Evolutionary conservation across 2,888 invertebrate genomes (phyloP).

Genomic region (Caenorhabditis sp.): DNA sequence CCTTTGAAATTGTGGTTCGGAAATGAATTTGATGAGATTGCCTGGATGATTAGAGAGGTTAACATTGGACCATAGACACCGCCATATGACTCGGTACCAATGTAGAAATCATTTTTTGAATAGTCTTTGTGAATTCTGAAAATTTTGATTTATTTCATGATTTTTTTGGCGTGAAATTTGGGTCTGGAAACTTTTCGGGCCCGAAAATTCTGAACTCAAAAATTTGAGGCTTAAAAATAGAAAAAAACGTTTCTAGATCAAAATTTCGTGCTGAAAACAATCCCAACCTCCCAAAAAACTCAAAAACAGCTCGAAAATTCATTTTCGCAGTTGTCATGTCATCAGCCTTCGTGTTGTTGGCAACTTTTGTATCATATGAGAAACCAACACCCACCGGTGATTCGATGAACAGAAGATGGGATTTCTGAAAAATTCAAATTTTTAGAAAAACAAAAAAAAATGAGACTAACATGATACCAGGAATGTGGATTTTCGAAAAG

Average conservation of each 20-base stretch:
- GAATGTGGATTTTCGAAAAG: constrained; percentile 65
- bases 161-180: too few species aligned
- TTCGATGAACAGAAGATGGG: constrained; percentile 74
- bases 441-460: neutral
- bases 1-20: constrained; percentile 53
- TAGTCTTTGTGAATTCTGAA: constrained; percentile 70
- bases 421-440: constrained; percentile 67
- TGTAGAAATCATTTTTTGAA: constrained; percentile 71
- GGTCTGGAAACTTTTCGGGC: too few species aligned
- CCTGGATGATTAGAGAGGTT: constrained; percentile 64
- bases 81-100: constrained; percentile 73
- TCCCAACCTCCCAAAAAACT: constrained; percentile 71
- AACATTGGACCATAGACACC: constrained; percentile 73
- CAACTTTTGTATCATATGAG: constrained; percentile 61
- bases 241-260: too few species aligned
- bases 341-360: constrained; percentile 35
- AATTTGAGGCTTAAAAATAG: too few species aligned
- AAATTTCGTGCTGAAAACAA: constrained; percentile 37
- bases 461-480: constrained; percentile 66
- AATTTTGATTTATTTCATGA: too few species aligned
- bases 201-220: too few species aligned
- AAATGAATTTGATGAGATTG: constrained; percentile 40
- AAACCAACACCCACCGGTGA: constrained; percentile 71
- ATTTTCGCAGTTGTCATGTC: constrained; percentile 63
- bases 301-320: constrained; percentile 72